Evolutionary conservation across 2,888 invertebrate genomes (phyloP).

Genomic region (Lordiphosa andalusiaca): DNA sequence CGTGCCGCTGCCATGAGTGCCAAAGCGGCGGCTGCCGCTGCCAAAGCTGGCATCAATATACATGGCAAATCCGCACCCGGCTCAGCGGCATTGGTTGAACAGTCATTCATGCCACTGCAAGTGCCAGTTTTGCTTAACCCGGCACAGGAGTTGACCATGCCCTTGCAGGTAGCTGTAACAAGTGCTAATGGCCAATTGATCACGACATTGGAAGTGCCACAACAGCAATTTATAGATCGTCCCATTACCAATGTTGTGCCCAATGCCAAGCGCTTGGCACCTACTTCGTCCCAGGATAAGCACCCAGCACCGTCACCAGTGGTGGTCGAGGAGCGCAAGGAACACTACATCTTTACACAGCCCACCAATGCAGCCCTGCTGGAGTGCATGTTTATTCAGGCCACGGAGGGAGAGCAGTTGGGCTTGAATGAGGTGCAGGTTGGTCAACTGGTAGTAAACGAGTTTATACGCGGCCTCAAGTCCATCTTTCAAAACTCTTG

Average conservation of each 20-base stretch:
- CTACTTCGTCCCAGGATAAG: too few species aligned
- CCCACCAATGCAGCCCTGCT: slow-evolving; percentile 38
- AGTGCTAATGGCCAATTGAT: too few species aligned
- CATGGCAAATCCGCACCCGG: slow-evolving; percentile 20
- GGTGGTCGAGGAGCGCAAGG: slow-evolving; percentile 4
- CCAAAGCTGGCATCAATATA: slow-evolving; percentile 39
- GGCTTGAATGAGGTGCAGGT: slow-evolving; percentile 34
- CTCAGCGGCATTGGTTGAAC: slow-evolving; percentile 2
- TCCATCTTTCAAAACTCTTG: slow-evolving; percentile 15
- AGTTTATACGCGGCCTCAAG: slow-evolving; percentile 28
- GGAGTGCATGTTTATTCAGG: slow-evolving; percentile 39
- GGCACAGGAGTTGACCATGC: not conserved
- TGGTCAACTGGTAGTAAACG: slow-evolving; percentile 39
- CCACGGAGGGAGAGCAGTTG: slow-evolving; percentile 35
- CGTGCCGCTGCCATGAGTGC: slow-evolving; percentile 46
- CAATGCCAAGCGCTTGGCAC: too few species aligned
- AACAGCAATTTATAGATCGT: too few species aligned
- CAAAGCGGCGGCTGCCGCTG: slow-evolving; percentile 53
- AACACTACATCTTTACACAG: slow-evolving; percentile 34
- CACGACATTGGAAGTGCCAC: too few species aligned
- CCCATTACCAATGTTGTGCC: too few species aligned
- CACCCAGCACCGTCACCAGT: too few species aligned
- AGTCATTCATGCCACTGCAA: slow-evolving; percentile 1
- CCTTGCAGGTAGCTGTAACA: too few species aligned
- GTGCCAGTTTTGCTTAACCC: not conserved